Evolutionary conservation across 2,113 vertebrate species (phyloP), one percentile per base, ranked within the genome.

Genomic region (Notarius quadriscutis): DNA sequence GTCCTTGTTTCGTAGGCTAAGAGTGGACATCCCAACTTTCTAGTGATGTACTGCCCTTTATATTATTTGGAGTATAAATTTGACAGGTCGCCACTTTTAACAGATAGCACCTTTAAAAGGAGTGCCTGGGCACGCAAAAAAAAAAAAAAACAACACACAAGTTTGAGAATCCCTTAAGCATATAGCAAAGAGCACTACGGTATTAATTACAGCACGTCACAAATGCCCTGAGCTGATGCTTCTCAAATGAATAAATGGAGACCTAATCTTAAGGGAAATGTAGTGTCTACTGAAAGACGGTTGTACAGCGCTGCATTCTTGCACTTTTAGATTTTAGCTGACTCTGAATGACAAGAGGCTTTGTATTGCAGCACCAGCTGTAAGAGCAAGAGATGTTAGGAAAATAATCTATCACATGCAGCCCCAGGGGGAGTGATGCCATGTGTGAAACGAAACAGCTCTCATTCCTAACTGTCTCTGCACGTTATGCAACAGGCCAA

Each of bases 371-470:
- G 9, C 41, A 50, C 77, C 78, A 58, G 83, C 72, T 51, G 22
- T 30, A 34, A 74, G 27, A 79, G 55, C 41, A 69, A 62, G 79
- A 17, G 11, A 80, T 20, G 62, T 81, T 30, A 12, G 57, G 30
- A 75, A 67, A 48, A 69, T 41, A 85, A 79, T 83, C 60, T 18
- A 71, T 62, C 84, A 85, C 48, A 89, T 84, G 79, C 57, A 86
- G 57, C 69, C 87, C 85, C 15, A 86, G 77, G 81, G 3, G 81
- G 87, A 80, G 34, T 53, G 71, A 72, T 20, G 60, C 53, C 71
- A 77, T 74, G 77, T 22, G 84, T 81, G 65, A 18, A 41, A 85
- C n/a, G 55, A 57, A 84, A 74, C 48, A 65, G 41, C 51, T 74
- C 60, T 78, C 51, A 58, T 75, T 72, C 83, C 63, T n/a, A 17